Percentiles rank a stretch among this genome's conserved stretches.
phyloP scores from a whole-genome alignment of 2,797 vertebrate genomes.

The Leptoclinus maculatus region DNA sequence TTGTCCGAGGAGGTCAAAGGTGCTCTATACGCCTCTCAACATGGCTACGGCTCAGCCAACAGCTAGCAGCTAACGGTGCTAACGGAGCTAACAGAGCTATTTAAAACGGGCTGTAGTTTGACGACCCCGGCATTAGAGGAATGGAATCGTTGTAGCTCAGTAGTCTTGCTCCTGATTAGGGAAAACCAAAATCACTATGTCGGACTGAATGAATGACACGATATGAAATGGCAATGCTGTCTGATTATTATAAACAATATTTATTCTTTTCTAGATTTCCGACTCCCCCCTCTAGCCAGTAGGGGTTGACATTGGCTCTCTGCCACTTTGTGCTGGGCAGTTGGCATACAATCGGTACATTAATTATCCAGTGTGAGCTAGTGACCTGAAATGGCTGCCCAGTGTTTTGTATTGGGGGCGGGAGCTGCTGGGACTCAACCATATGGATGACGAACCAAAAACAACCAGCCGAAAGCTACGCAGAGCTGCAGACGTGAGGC shows the following conservation, averaged over 20 bases:
- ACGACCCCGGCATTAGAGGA: too few species aligned
- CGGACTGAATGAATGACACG: neutral
- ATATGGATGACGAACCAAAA: neutral
- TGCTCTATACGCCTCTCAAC: too few species aligned
- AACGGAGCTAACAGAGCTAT: too few species aligned
- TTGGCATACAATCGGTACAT: neutral
- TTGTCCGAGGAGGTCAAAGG: too few species aligned
- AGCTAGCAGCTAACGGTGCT: too few species aligned
- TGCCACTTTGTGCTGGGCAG: neutral
- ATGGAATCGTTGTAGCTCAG: too few species aligned
- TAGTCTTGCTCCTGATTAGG: neutral
- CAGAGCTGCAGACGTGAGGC: neutral
- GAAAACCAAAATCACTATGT: neutral
- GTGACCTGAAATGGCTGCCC: constrained; percentile 8
- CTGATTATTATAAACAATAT: too few species aligned
- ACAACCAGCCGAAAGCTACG: neutral
- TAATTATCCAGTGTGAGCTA: neutral
- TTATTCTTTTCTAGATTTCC: neutral
- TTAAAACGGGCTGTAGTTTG: too few species aligned
- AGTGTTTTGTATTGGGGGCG: neutral
- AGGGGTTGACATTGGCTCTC: neutral
- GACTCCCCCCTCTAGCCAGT: neutral
- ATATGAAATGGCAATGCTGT: too few species aligned
- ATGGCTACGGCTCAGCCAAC: too few species aligned
- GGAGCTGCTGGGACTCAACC: neutral